phyloP scores from a whole-genome alignment of 2,888 invertebrate species.

The Cybosia mesomella region DNA sequence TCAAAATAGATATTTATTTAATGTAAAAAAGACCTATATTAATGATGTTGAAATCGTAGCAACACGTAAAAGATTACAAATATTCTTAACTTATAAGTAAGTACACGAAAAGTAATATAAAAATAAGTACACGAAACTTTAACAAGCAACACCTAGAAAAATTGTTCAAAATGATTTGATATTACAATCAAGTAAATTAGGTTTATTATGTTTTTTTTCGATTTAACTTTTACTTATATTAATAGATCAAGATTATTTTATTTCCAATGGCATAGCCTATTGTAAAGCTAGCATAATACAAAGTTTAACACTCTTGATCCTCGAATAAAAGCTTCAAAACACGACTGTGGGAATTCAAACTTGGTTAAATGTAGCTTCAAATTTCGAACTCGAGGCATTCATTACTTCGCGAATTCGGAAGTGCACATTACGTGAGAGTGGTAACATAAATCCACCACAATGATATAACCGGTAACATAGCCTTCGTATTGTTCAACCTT shows the following conservation, averaged over 20 bases:
- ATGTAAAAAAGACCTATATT: too few relatives aligned
- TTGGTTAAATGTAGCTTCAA: conserved; percentile 44
- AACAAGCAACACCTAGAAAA: neutral
- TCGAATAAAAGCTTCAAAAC: conserved; percentile 34
- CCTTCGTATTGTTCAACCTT: conserved; percentile 33
- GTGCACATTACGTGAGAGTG: conserved; percentile 38
- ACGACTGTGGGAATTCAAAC: conserved; percentile 37
- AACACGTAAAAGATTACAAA: too few relatives aligned
- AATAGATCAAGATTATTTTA: neutral
- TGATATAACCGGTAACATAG: conserved; percentile 29
- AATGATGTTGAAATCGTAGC: too few relatives aligned
- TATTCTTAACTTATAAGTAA: too few relatives aligned
- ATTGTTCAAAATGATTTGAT: neutral
- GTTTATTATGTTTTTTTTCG: too few relatives aligned
- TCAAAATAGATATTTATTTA: too few relatives aligned
- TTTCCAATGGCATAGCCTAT: conserved; percentile 21
- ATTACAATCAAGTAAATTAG: neutral
- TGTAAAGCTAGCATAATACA: conserved; percentile 29
- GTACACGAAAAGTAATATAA: too few relatives aligned
- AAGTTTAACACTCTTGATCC: conserved; percentile 38
- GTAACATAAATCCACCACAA: conserved; percentile 42
- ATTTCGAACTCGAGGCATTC: conserved; percentile 42
- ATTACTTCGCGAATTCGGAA: conserved; percentile 37
- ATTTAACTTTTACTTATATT: neutral
- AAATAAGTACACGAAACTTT: too few relatives aligned